Evolutionary conservation across 2,113 vertebrate species (phyloP).

Genomic region (Macaca nemestrina): DNA sequence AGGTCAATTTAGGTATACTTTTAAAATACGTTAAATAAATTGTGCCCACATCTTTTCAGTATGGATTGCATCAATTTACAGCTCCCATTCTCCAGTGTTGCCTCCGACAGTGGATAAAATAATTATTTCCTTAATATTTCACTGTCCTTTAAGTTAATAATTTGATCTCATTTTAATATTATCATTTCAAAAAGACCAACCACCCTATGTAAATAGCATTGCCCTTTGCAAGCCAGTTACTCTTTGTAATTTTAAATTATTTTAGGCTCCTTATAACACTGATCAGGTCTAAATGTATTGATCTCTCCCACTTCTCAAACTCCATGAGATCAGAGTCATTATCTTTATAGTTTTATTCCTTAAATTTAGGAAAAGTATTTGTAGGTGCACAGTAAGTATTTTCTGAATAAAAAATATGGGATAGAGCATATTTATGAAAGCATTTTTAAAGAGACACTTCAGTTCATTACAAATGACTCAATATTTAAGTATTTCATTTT

Average conservation of each 20-base stretch:
- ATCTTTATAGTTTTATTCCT: background rate
- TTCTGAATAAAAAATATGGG: background rate
- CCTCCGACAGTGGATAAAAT: background rate
- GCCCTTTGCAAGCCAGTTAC: background rate
- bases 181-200: conserved; percentile 19
- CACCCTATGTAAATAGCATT: background rate
- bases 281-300: background rate
- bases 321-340: background rate
- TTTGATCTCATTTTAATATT: conserved; percentile 16
- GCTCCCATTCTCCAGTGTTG: background rate
- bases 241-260: background rate
- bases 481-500: conserved; percentile 43
- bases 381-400: background rate
- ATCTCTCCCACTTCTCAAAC: background rate
- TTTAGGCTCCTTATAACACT: background rate
- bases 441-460: background rate
- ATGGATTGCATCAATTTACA: background rate
- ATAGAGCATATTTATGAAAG: background rate
- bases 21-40: background rate
- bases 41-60: background rate
- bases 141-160: conserved; percentile 14
- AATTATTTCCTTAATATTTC: conserved; percentile 14
- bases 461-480: conserved; percentile 7
- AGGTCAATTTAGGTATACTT: background rate
- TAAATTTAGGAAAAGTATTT: background rate